A percentile compares a stretch with the other conserved stretches of the same genome.
Evolutionary conservation across 1,140 invertebrate genomes (phyloP).

Genomic region (Drosophila murphyi): DNA sequence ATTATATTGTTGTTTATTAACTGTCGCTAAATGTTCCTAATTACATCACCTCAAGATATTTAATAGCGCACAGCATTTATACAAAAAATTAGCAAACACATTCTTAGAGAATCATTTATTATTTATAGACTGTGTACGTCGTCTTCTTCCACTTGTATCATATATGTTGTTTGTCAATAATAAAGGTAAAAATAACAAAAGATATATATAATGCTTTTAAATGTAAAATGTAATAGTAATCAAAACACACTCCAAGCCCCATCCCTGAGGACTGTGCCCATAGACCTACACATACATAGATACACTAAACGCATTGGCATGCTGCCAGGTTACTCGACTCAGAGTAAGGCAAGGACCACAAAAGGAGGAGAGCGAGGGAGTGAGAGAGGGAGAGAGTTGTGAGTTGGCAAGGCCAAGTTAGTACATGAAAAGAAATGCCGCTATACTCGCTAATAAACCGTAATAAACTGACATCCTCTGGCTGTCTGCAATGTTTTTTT

Average conservation of each 20-base stretch:
- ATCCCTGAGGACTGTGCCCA: constrained; percentile 8
- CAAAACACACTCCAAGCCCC: neutral
- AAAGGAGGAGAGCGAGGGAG: neutral
- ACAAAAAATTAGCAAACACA: too few species aligned
- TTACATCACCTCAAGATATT: too few species aligned
- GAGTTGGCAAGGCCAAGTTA: constrained; percentile 37
- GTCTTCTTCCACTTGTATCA: too few species aligned
- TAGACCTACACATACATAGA: neutral
- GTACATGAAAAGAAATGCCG: constrained; percentile 54
- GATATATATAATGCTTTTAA: neutral
- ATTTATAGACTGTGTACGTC: too few species aligned
- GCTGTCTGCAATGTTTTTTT: constrained; percentile 37
- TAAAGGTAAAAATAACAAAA: neutral
- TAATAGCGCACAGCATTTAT: too few species aligned
- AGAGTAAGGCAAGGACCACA: neutral
- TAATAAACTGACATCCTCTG: constrained; percentile 74
- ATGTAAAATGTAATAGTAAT: neutral
- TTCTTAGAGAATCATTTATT: too few species aligned
- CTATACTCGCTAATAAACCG: constrained; percentile 66
- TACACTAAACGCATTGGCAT: constrained; percentile 26
- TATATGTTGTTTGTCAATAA: too few species aligned
- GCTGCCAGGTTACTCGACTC: constrained; percentile 5
- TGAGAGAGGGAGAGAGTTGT: neutral
- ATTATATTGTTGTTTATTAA: too few species aligned
- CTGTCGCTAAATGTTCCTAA: too few species aligned